Percentiles rank a stretch among this genome's conserved stretches.
Evolutionary conservation across 2,888 invertebrate species (phyloP).

Genomic region (Argyresthia albistria): DNA sequence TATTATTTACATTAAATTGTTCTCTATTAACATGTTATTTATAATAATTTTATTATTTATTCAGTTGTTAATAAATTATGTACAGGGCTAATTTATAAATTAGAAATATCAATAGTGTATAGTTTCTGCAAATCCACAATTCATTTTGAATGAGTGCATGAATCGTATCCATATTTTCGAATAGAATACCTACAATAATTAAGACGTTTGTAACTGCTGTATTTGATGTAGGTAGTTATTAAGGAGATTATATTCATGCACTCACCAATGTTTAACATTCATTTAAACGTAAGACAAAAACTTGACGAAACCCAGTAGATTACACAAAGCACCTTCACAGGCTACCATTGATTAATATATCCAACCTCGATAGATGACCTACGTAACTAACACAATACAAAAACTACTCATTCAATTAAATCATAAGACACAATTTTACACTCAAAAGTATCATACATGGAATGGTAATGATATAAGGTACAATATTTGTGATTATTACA

Average conservation of each 20-base stretch:
- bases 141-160: constrained; percentile 20
- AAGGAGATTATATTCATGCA: constrained; percentile 15
- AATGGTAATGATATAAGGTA: constrained; percentile 25
- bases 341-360: constrained; percentile 35
- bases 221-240: constrained; percentile 8
- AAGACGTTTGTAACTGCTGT: constrained; percentile 6
- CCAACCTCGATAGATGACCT: constrained; percentile 11
- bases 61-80: constrained; percentile 70
- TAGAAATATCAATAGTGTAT: constrained; percentile 69
- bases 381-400: constrained; percentile 19
- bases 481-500: constrained; percentile 51
- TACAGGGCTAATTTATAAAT: constrained; percentile 68
- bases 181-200: constrained; percentile 5
- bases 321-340: constrained; percentile 60
- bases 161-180: constrained; percentile 13
- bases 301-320: constrained; percentile 29
- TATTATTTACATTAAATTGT: constrained; percentile 73
- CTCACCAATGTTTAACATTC: constrained; percentile 30
- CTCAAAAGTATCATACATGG: constrained; percentile 38
- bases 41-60: constrained; percentile 60
- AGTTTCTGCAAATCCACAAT: constrained; percentile 49
- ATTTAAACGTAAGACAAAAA: constrained; percentile 19
- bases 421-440: constrained; percentile 20
- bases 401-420: constrained; percentile 25
- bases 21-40: constrained; percentile 71